Conservation (phyloP, 1,140 invertebrate species). For the Brachionus calyciflorus region DNA sequence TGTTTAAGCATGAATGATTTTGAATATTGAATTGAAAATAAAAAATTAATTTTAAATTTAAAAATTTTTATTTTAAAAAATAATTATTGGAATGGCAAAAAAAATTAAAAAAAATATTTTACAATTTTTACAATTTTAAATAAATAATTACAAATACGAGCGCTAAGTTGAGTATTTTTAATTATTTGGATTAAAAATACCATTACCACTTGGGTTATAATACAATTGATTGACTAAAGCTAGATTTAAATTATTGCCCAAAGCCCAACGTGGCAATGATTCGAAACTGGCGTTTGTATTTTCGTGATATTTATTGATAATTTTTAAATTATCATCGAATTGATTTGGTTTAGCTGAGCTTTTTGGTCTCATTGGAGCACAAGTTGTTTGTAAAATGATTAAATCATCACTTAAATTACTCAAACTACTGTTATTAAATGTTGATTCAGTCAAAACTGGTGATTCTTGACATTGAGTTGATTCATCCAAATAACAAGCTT, state of each 20-base stretch:
- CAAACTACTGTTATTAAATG: conserved; percentile 33
- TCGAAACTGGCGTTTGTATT: neutral
- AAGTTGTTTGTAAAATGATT: conserved; percentile 41
- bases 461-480: conserved; percentile 34
- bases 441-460: conserved; percentile 20
- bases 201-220: neutral
- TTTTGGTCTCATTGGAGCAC: neutral
- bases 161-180: neutral
- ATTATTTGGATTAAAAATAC: neutral
- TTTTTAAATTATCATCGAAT: conserved; percentile 13
- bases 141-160: neutral
- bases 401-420: conserved; percentile 44
- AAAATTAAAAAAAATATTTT: neutral
- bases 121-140: conserved; percentile 2
- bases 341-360: neutral
- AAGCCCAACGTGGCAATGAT: conserved; percentile 11
- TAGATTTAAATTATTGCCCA: conserved; percentile 24
- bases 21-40: too few relatives aligned
- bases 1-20: too few relatives aligned
- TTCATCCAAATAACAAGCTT: neutral
- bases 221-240: conserved; percentile 43
- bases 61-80: neutral
- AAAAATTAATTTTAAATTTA: neutral
- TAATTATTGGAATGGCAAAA: conserved; percentile 1
- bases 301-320: conserved; percentile 43